Base-by-base conservation (phyloP, 2,888 invertebrate genomes). In the Acanthosepion esculentum region DNA sequence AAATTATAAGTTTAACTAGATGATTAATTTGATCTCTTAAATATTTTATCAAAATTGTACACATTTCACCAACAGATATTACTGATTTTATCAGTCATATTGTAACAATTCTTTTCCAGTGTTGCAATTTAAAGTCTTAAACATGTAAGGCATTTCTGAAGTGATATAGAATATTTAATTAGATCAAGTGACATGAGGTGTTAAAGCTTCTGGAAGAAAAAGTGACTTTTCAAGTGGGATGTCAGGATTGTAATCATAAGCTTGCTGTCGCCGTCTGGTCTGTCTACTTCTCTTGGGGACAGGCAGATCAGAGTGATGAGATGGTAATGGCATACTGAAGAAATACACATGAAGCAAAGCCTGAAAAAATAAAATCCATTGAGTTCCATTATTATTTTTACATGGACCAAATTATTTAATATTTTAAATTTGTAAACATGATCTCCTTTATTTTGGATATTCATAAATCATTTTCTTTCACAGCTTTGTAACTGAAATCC, bases 341-440 rank as follows among this genome's bases (percentile, higher is more conserved):
- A 99, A 98, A 98, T 98, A 99, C 33, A 97, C 97, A 97, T 98
- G 98, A 94, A 98, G 97, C 78, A 99, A 97, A 15, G 98, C 98
- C 98, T 98, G 97, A 91, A 41, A 98, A 98, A 55, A 94, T 94
- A 95, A 94, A 95, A 91, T 78, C 12, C 33, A 95, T 20, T 93
- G 4, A 26, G 26, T 92, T 48, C 20, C 1, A 23, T 59, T 59
- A 23, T 64, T 93, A 6, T 91, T 33, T 29, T 12, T 78, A 29
- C 15, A 78, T 78, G n/a, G n/a, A 33, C 59, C 29, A 92, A 50
- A 91, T 48, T 29, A 50, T 94, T 53, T 29, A 0, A 33, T 50
- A 23, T n/a, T n/a, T 41, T 48, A 23, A 91, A 50, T 18, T 26
- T 55, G 29, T 8, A 41, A 7, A 94, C 53, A 50, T 59, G 5